Percentiles rank a stretch among this genome's conserved stretches.
These are phyloP conservation scores for Holotrichia oblita DNA, from an alignment of 1,140 invertebrate genomes.

Conservation along the genomic window DNA sequence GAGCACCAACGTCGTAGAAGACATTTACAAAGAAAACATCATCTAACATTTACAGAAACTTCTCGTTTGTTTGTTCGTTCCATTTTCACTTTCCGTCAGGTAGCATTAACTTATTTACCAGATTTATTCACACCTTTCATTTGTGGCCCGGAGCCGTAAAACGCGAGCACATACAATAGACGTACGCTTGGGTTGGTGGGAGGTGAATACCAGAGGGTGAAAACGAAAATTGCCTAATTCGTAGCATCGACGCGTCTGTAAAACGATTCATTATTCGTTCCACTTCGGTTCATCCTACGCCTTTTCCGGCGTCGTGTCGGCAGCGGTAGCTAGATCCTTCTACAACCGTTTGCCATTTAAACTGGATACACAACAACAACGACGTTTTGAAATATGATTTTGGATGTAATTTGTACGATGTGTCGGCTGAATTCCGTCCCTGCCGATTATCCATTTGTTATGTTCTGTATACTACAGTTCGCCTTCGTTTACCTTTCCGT, in stretches of 20 bases:
- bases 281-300: neutral
- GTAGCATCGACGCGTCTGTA: conserved; percentile 20
- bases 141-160: neutral
- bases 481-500: conserved; percentile 18
- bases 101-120: neutral
- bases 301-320: neutral
- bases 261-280: conserved; percentile 29
- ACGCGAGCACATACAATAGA: neutral
- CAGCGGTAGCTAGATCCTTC: neutral
- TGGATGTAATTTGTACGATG: conserved; percentile 21
- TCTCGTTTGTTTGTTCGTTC: neutral
- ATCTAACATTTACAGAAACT: neutral
- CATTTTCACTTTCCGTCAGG: neutral
- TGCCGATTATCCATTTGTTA: conserved; percentile 26
- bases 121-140: conserved; percentile 1
- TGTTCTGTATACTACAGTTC: neutral
- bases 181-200: neutral
- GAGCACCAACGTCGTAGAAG: too few relatives aligned
- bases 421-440: conserved; percentile 12
- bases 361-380: neutral
- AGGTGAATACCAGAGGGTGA: neutral
- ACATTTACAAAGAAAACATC: neutral
- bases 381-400: conserved; percentile 31
- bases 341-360: neutral
- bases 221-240: conserved; percentile 24